These are phyloP conservation scores for Scaptomyza polygonia DNA, from an alignment of 2,888 invertebrate genomes.

Conservation along the genomic window DNA sequence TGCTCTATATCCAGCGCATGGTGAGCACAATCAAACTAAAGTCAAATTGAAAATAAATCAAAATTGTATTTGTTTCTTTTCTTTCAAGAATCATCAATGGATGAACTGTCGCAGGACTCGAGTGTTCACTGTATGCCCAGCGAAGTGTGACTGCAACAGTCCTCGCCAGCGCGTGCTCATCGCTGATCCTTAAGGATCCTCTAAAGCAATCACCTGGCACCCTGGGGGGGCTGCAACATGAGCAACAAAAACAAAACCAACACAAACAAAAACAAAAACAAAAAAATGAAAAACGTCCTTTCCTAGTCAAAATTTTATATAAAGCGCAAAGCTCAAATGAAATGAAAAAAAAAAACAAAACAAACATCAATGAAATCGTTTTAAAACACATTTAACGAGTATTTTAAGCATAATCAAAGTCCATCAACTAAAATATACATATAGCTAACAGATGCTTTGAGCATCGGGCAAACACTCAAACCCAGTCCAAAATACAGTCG, in stretches of 20 bases:
- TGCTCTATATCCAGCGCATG: constrained; percentile 87
- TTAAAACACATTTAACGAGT: constrained; percentile 1
- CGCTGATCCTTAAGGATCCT: constrained; percentile 44
- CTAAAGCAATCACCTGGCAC: constrained; percentile 6
- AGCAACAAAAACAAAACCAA: constrained; percentile 12
- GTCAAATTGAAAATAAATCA: not conserved
- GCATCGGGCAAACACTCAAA: constrained; percentile 38
- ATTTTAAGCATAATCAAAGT: constrained; percentile 26
- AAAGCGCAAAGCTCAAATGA: constrained; percentile 51
- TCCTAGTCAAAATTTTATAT: constrained; percentile 83
- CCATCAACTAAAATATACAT: constrained; percentile 4
- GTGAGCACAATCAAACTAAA: constrained; percentile 82
- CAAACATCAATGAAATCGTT: constrained; percentile 13
- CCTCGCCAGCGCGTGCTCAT: constrained; percentile 70
- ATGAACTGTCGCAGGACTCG: constrained; percentile 94
- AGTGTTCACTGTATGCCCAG: constrained; percentile 93
- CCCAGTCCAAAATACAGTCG: constrained; percentile 42
- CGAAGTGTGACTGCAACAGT: constrained; percentile 87
- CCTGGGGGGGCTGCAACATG: constrained; percentile 17
- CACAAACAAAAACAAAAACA: constrained; percentile 3
- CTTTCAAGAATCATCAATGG: constrained; percentile 91
- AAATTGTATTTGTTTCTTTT: not conserved
- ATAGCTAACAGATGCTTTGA: constrained; percentile 56
- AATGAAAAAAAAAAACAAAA: constrained; percentile 44
- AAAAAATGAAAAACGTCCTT: constrained; percentile 72